phyloP scores from a whole-genome alignment of 2,113 vertebrate species.

The Triplophysa dalaica region DNA sequence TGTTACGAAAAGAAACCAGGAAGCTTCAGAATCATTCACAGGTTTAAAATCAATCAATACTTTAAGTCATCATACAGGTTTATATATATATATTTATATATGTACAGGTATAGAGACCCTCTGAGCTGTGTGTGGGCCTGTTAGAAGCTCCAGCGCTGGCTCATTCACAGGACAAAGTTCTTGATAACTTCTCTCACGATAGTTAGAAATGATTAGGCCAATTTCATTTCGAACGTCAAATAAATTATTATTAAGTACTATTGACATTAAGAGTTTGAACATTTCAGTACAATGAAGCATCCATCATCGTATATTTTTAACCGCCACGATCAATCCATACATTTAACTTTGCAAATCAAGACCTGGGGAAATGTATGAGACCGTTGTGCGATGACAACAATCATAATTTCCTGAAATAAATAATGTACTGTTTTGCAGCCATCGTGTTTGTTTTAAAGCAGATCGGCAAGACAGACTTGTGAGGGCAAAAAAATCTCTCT shows the following conservation, averaged over 20 bases:
- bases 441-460: background rate
- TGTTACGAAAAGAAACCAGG: slow-evolving; percentile 3
- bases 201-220: background rate
- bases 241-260: background rate
- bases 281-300: background rate
- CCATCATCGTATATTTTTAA: no score
- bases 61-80: slow-evolving; percentile 27
- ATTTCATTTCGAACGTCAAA: background rate
- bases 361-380: no score
- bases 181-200: background rate
- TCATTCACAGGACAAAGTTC: background rate
- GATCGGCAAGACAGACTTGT: slow-evolving; percentile 7
- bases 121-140: background rate
- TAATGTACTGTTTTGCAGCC: background rate
- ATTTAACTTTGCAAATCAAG: no score
- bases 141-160: background rate
- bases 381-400: no score
- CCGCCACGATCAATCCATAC: no score
- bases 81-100: slow-evolving; percentile 27
- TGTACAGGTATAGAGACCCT: slow-evolving; percentile 25
- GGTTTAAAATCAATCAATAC: slow-evolving; percentile 17
- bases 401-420: no score
- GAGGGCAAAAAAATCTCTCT: background rate
- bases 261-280: background rate
- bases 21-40: slow-evolving; percentile 9